A percentile compares a stretch with the other conserved stretches of the same genome.
phyloP scores from a whole-genome alignment of 2,113 vertebrate species.

The Pollachius pollachius region DNA sequence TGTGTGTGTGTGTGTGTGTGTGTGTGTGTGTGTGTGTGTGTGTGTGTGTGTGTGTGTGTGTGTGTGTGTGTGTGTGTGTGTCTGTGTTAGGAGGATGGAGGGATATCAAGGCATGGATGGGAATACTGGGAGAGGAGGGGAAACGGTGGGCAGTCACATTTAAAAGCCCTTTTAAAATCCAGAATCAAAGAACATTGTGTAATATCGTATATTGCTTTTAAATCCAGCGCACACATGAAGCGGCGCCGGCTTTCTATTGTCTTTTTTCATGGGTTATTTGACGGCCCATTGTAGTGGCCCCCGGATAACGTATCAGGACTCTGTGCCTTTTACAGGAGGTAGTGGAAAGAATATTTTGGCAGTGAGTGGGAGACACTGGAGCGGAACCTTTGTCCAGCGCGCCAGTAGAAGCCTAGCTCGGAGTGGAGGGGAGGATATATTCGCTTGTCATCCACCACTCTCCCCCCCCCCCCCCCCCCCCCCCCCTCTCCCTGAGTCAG shows the following conservation, averaged over 20 bases:
- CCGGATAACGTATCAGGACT: constrained; percentile 43
- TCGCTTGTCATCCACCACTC: constrained; percentile 43
- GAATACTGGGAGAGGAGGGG: constrained; percentile 36
- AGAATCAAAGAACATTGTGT: constrained; percentile 21
- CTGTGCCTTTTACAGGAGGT: constrained; percentile 25
- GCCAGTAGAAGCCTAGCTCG: constrained; percentile 30
- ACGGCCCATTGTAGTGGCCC: constrained; percentile 31
- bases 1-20: constrained; percentile 14
- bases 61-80: constrained; percentile 1
- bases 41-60: constrained; percentile 4
- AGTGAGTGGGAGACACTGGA: constrained; percentile 15
- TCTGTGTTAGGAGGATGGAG: constrained; percentile 33
- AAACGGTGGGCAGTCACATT: constrained; percentile 7
- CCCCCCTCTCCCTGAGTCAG: constrained; percentile 46
- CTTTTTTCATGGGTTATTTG: constrained; percentile 42
- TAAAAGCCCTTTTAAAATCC: constrained; percentile 7
- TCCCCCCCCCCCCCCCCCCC: constrained; percentile 32
- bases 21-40: not conserved
- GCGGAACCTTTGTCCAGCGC: constrained; percentile 13
- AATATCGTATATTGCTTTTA: constrained; percentile 17
- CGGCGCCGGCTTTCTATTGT: constrained; percentile 19
- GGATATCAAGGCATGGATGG: constrained; percentile 54
- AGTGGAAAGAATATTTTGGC: constrained; percentile 50
- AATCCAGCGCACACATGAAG: constrained; percentile 33
- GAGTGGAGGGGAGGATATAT: constrained; percentile 43